Evolutionary conservation across 2,113 vertebrate species (phyloP).

Genomic region (Tetraodon nigroviridis): DNA sequence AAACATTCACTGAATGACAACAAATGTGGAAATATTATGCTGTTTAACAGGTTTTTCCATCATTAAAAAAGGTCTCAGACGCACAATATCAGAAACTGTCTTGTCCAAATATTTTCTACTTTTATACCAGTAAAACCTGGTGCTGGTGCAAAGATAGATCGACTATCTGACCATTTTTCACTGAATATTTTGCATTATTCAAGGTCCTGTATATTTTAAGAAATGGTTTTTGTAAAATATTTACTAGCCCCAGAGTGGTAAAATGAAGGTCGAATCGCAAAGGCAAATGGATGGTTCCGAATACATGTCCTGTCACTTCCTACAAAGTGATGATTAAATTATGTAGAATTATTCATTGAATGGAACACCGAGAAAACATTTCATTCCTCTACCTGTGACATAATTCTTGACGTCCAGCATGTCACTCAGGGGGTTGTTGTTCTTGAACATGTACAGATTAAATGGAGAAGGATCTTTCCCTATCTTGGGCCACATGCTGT

Average conservation of each 20-base stretch:
- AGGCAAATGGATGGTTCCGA: background rate
- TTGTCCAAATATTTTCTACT: slow-evolving; percentile 10
- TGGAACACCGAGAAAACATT: background rate
- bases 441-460: slow-evolving; percentile 98
- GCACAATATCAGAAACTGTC: background rate
- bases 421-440: slow-evolving; percentile 98
- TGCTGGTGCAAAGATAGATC: too few relatives aligned
- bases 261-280: background rate
- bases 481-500: slow-evolving; percentile 93
- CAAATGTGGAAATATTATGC: slow-evolving; percentile 1
- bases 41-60: background rate
- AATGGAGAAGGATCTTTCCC: slow-evolving; percentile 91
- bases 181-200: background rate
- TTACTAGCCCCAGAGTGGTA: background rate
- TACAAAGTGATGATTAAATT: background rate
- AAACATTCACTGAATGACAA: slow-evolving; percentile 23
- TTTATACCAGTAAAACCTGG: background rate
- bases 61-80: slow-evolving; percentile 4
- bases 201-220: background rate
- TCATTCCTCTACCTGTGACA: slow-evolving; percentile 83
- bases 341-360: slow-evolving; percentile 1
- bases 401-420: slow-evolving; percentile 96
- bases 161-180: background rate
- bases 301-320: background rate
- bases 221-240: slow-evolving; percentile 1